Evolutionary conservation across 2,113 vertebrate species (phyloP), one percentile per base, ranked within the genome.

Genomic region (Pelvicachromis taeniatus): DNA sequence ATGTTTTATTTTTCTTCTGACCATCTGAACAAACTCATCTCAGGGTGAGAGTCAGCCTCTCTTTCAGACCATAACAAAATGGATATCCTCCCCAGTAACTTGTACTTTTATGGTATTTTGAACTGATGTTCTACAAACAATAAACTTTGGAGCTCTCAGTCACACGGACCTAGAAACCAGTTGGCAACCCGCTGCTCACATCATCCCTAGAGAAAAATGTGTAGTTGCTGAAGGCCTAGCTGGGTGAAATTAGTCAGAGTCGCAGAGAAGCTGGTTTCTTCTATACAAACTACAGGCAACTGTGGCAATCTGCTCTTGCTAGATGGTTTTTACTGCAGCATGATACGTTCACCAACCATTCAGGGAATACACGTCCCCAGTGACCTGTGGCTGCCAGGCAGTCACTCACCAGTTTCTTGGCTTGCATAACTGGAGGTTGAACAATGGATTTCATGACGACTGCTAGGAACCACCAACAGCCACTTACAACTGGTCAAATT

Each of bases 391-490:
- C 12, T 26, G 42, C 63, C 63, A 68, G 1, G 1, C 23, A 26
- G 42, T 73, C 68, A 31, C 68, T 31, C 23, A 73, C 42, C 42
- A 50, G 9, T 73, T 23, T 73, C 40, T 73, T 48, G 23, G 42
- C 68, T 42, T 73, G 16, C 14, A 29, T 73, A 7, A 48, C 9
- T 73, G 23, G 23, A 26, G 42, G 6, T 19, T 3, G 48, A 73
- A 26, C 21, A 48, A 48, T 0, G 2, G 5, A 3, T 73, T 73
- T 73, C 68, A 26, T 2, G 2, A 48, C 0, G 0, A 73, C 42
- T 8, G 42, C 42, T 26, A 29, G n/a, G 61, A 68, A 68, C 35
- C 42, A 73, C 45, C 65, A 73, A 29, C 68, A 26, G 23, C 5
- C 9, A 48, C 14, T 73, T 2, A 9, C 23, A 73, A 48, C 65